phyloP scores from a whole-genome alignment of 2,888 invertebrate species.

The Ectropis crepuscularia region DNA sequence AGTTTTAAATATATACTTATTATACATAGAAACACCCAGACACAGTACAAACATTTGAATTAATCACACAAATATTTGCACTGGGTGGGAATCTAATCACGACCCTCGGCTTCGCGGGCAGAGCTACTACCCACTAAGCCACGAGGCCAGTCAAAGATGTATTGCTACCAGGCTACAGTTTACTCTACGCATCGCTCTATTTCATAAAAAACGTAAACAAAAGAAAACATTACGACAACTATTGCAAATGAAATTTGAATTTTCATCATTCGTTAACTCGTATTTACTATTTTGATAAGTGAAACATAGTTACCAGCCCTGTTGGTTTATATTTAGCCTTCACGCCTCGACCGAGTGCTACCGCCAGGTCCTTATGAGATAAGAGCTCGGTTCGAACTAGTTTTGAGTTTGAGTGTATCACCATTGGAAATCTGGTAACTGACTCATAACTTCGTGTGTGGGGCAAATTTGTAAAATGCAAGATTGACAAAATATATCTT shows the following conservation, averaged over 20 bases:
- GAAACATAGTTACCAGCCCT: neutral
- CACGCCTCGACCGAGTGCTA: conserved; percentile 7
- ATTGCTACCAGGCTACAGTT: too few relatives aligned
- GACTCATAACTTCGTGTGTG: conserved; percentile 1
- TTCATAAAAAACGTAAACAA: too few relatives aligned
- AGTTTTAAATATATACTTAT: too few relatives aligned
- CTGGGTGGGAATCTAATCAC: too few relatives aligned
- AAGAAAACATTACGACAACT: neutral
- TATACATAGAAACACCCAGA: too few relatives aligned
- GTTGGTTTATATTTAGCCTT: conserved; percentile 7
- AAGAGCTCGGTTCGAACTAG: neutral
- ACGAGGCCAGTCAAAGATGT: too few relatives aligned
- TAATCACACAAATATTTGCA: too few relatives aligned
- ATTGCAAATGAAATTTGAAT: neutral
- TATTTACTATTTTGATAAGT: neutral
- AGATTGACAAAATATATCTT: too few relatives aligned
- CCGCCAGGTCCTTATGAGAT: conserved; percentile 8
- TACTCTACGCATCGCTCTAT: too few relatives aligned
- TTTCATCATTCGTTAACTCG: neutral
- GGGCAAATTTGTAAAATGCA: neutral
- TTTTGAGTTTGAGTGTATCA: neutral
- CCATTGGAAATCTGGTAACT: conserved; percentile 3
- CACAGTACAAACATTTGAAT: too few relatives aligned
- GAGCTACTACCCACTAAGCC: too few relatives aligned
- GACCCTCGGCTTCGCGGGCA: too few relatives aligned